These are phyloP conservation scores for Pseudopodoces humilis DNA, from an alignment of 2,113 vertebrate species.

Conservation along the genomic window DNA sequence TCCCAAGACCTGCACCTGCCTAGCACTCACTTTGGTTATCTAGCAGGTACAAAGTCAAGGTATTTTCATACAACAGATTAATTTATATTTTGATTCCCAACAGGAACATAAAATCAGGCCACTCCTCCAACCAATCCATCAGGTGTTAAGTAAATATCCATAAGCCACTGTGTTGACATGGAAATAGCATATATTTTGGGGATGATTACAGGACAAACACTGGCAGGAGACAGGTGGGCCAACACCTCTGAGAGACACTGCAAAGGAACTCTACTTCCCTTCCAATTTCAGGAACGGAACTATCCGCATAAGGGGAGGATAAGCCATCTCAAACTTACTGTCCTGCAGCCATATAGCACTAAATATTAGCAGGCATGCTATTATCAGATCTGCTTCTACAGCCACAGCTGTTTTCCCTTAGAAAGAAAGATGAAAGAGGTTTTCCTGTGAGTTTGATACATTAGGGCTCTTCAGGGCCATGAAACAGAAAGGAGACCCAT, in stretches of 20 bases:
- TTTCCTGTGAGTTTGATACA: conserved; percentile 6
- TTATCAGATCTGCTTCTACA: conserved; percentile 22
- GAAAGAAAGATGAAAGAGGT: conserved; percentile 37
- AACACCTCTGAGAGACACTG: not conserved
- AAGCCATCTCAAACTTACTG: not conserved
- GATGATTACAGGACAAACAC: not conserved
- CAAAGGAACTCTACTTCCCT: not conserved
- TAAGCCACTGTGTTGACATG: not conserved
- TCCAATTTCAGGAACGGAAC: not conserved
- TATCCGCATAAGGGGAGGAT: not conserved
- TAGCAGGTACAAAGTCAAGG: not conserved
- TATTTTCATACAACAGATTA: not conserved
- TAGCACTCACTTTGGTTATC: not conserved
- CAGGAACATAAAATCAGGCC: not conserved
- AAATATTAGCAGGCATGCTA: conserved; percentile 4
- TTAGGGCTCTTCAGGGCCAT: not conserved
- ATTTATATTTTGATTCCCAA: not conserved
- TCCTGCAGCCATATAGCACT: conserved; percentile 2
- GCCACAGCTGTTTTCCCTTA: conserved; percentile 58
- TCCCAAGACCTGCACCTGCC: not conserved
- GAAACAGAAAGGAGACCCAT: not conserved
- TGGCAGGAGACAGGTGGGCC: not conserved
- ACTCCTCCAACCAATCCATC: not conserved
- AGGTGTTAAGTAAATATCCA: not conserved
- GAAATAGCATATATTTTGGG: not conserved